Evolutionary conservation across 2,113 vertebrate genomes (phyloP), one percentile per base, ranked within the genome.

Genomic region (Epinephelus fuscoguttatus): DNA sequence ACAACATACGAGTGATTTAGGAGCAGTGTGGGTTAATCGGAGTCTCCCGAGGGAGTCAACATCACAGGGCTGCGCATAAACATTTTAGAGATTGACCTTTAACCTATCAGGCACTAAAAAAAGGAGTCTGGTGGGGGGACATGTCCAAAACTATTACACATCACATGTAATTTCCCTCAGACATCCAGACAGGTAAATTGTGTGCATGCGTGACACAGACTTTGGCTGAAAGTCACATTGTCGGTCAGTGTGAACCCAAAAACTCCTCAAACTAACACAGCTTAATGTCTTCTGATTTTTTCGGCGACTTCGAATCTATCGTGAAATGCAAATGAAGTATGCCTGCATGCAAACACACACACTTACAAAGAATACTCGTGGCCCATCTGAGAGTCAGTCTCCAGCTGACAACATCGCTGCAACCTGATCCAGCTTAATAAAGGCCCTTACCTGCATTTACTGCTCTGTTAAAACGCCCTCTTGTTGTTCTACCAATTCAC

Each of bases 51-150:
- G 81, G 71, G 86, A 86, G 64, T 81, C 80, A 59, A 88, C 85
- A 83, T 92, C 84, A 90, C 87, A 86, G 69, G 60, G 84, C 83
- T 13, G 25, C 21, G 18, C 74, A 56, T 88, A 92, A 93, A 91
- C 93, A 94, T 94, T 91, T 94, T 93, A 94, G 79, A 89, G 90
- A 89, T 72, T 92, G 91, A 93, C 92, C 93, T 89, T 87, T 93
- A 64, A 91, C 89, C 93, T 74, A 9, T 56, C 15, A 21, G 74
- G 75, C 81, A 73, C 49, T 50, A 70, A 47, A 83, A 67, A 59
- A 33, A 55, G 33, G 25, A 82, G 71, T 72, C 78, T 64, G 71
- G 80, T 72, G 84, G 82, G 70, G 78, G 85, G 78, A 70, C 40
- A 49, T 64, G 89, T 82, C 68, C 62, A 66, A 72, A 88, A 84